These are phyloP conservation scores for Melangyna quadrimaculata DNA, from an alignment of 2,888 invertebrate genomes.

Conservation along the genomic window DNA sequence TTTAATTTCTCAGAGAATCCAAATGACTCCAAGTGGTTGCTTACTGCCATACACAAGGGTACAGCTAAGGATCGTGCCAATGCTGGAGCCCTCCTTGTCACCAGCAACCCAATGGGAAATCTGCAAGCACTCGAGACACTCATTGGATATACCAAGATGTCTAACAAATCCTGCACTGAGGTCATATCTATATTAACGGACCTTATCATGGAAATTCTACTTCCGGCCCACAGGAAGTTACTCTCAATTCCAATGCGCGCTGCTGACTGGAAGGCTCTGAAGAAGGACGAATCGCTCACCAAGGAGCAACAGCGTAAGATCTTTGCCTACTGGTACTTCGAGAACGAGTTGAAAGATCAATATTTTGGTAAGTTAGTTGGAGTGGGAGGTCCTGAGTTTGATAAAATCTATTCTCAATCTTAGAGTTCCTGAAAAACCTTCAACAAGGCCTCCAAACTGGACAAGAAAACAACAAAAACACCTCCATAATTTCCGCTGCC, in stretches of 20 bases:
- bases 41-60: slow-evolving; percentile 80
- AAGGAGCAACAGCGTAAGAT: slow-evolving; percentile 85
- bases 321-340: slow-evolving; percentile 92
- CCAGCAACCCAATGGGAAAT: slow-evolving; percentile 80
- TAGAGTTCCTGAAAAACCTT: slow-evolving; percentile 79
- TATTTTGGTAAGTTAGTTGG: slow-evolving; percentile 83
- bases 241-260: slow-evolving; percentile 78
- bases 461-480: slow-evolving; percentile 79
- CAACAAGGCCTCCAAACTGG: slow-evolving; percentile 79
- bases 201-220: slow-evolving; percentile 78
- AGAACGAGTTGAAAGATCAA: slow-evolving; percentile 91
- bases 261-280: slow-evolving; percentile 79
- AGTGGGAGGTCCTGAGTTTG: neutral
- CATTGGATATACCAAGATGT: slow-evolving; percentile 78
- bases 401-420: neutral
- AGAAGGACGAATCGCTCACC: slow-evolving; percentile 78
- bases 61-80: slow-evolving; percentile 81
- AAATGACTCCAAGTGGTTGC: slow-evolving; percentile 79
- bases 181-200: slow-evolving; percentile 78
- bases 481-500: slow-evolving; percentile 77
- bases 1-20: slow-evolving; percentile 76
- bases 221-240: slow-evolving; percentile 79
- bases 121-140: slow-evolving; percentile 78
- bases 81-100: slow-evolving; percentile 80
- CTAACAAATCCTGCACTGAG: slow-evolving; percentile 80